phyloP scores from a whole-genome alignment of 2,888 invertebrate species.

The Nomada ruficornis region DNA sequence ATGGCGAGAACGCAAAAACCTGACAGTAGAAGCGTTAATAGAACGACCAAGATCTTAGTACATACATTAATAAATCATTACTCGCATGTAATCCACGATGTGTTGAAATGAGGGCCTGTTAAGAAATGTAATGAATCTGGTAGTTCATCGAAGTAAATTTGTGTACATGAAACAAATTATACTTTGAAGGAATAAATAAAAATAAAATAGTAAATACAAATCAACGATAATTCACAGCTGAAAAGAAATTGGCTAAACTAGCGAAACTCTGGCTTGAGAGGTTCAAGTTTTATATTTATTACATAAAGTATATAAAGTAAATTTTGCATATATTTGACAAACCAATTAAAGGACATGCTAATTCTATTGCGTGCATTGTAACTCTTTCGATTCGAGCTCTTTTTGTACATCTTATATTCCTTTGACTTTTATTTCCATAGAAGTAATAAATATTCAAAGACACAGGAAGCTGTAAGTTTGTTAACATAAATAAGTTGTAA shows the following conservation, averaged over 20 bases:
- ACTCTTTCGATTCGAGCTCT: neutral
- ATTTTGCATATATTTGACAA: slow-evolving; percentile 16
- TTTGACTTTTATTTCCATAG: neutral
- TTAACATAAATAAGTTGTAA: neutral
- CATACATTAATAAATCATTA: neutral
- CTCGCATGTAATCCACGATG: slow-evolving; percentile 11
- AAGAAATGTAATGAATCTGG: neutral
- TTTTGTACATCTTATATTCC: neutral
- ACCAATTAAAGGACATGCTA: slow-evolving; percentile 21
- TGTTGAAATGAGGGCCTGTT: slow-evolving; percentile 21
- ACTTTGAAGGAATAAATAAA: neutral
- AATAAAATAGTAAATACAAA: neutral
- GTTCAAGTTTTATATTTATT: slow-evolving; percentile 27
- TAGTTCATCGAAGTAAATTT: slow-evolving; percentile 6
- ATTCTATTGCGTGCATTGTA: neutral
- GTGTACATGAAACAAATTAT: neutral
- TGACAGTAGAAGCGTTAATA: slow-evolving; percentile 10
- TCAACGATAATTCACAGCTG: slow-evolving; percentile 7
- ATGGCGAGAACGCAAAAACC: neutral
- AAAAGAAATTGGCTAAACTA: slow-evolving; percentile 6
- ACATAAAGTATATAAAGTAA: slow-evolving; percentile 22
- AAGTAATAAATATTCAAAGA: slow-evolving; percentile 1
- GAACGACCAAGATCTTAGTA: neutral
- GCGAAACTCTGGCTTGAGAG: neutral
- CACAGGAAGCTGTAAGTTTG: neutral